These are phyloP conservation scores for Melanotaenia boesemani DNA, from an alignment of 2,797 vertebrate species.

Conservation along the genomic window DNA sequence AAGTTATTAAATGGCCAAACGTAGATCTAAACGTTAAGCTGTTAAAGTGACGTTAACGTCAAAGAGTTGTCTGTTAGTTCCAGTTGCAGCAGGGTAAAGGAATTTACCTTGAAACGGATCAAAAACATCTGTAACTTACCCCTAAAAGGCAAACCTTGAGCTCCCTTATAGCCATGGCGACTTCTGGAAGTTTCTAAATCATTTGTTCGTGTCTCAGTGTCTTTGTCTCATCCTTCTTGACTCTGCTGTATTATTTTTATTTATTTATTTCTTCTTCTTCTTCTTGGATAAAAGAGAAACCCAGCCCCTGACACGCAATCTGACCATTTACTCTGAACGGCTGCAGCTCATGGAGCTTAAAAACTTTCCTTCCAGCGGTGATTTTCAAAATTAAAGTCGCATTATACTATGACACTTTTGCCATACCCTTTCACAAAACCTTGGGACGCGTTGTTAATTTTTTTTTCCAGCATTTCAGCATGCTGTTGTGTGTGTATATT, in stretches of 20 bases:
- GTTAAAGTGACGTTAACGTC: not conserved
- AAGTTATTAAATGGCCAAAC: not conserved
- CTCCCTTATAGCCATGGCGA: slow-evolving; percentile 93
- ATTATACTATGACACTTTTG: not conserved
- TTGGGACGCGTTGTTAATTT: no score
- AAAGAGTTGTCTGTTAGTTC: slow-evolving; percentile 26
- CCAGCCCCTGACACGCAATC: slow-evolving; percentile 64
- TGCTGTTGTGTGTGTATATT: no score
- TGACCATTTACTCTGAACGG: slow-evolving; percentile 45
- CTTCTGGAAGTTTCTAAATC: slow-evolving; percentile 42
- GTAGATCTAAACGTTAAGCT: not conserved
- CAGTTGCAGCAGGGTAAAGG: slow-evolving; percentile 40
- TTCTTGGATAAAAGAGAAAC: slow-evolving; percentile 60
- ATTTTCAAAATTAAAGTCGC: slow-evolving; percentile 49
- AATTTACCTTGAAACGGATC: slow-evolving; percentile 62
- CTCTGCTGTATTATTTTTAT: slow-evolving; percentile 9
- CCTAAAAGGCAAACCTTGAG: slow-evolving; percentile 98
- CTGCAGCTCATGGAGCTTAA: accelerated
- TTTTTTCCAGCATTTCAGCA: no score
- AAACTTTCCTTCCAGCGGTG: not conserved
- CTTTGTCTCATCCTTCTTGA: slow-evolving; percentile 71
- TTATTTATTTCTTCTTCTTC: slow-evolving; percentile 15
- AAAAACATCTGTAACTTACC: slow-evolving; percentile 87
- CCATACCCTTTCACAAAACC: no score
- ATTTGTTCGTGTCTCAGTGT: slow-evolving; percentile 42